These are phyloP conservation scores for Menidia menidia DNA, from an alignment of 2,797 vertebrate genomes.

Conservation along the genomic window DNA sequence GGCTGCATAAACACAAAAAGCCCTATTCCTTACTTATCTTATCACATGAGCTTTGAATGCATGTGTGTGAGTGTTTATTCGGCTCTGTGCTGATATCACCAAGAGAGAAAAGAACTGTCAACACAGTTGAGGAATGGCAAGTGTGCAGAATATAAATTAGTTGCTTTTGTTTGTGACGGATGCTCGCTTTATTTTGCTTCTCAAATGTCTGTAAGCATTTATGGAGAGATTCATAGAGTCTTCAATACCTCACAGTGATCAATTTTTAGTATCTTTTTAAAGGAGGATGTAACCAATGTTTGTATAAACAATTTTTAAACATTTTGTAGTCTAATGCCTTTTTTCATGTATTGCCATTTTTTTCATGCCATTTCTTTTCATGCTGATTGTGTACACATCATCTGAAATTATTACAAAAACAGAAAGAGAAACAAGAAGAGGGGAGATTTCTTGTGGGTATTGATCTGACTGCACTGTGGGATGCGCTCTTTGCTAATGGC, in stretches of 20 bases:
- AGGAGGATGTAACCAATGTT: slow-evolving; percentile 16
- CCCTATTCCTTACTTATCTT: background rate
- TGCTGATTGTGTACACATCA: background rate
- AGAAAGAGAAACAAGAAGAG: background rate
- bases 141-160: background rate
- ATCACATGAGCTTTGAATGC: background rate
- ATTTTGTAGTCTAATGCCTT: slow-evolving; percentile 16
- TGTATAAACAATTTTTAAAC: slow-evolving; percentile 39
- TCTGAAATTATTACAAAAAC: slow-evolving; percentile 1
- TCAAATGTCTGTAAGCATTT: slow-evolving; percentile 12
- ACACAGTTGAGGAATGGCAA: background rate
- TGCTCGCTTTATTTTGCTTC: background rate
- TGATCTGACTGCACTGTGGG: slow-evolving; percentile 1
- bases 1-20: background rate
- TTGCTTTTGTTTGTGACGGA: background rate
- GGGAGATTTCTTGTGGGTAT: background rate
- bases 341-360: too few relatives aligned
- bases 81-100: background rate
- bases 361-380: too few relatives aligned
- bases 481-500: background rate
- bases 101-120: slow-evolving; percentile 15
- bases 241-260: slow-evolving; percentile 1
- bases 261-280: slow-evolving; percentile 36
- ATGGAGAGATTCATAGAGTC: slow-evolving; percentile 22
- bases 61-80: background rate